Base-by-base conservation (phyloP, 2,797 vertebrate genomes). In the Octomys mimax region DNA sequence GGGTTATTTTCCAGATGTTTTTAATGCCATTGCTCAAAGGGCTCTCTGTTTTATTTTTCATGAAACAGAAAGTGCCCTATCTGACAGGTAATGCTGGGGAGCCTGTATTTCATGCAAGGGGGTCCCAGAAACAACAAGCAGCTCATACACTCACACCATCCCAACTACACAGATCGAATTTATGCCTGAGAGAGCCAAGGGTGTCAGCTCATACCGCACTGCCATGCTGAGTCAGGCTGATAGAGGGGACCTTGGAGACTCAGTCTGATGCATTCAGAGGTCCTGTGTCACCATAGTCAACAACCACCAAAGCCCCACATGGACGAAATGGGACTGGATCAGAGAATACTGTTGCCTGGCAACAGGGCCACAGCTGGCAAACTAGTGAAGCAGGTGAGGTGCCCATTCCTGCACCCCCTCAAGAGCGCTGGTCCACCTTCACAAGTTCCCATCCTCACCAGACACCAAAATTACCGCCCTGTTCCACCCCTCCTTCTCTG, bases 21-120 rank as follows among this genome's bases (percentile, higher is more conserved):
- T 96, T 96, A 97, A 97, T 54, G 49, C 33, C 85, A 86, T 61
- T 84, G 95, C 94, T 96, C 94, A 91, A 87, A 96, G 91, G 57
- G 59, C 39, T 95, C 87, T 91, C 83, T 96, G 81, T 96, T 96
- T 95, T 89, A 94, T 96, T 97, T 96, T 96, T 96, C 96, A 97
- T 95, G 96, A 96, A 97, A 97, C 81, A 64, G 91, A 96, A 96
- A 80, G 57, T 49, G 39, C 68, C 81, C 26, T 62, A 61, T 86
- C 84, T 97, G 94, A 96, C 95, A 96, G 91, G 96, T 96, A 91
- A 95, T 71, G 84, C 36, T 52, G 28, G 46, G 54, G 59, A 79
- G 62, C 26, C 87, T 89, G 31, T 54, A 83, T 96, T 97, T 92
- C 96, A 94, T 80, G 89, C 94, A 92, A 96, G 87, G 89, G 89